Evolutionary conservation across 2,888 invertebrate genomes (phyloP), one percentile per base, ranked within the genome.

Genomic region (Acholoe squamosa): DNA sequence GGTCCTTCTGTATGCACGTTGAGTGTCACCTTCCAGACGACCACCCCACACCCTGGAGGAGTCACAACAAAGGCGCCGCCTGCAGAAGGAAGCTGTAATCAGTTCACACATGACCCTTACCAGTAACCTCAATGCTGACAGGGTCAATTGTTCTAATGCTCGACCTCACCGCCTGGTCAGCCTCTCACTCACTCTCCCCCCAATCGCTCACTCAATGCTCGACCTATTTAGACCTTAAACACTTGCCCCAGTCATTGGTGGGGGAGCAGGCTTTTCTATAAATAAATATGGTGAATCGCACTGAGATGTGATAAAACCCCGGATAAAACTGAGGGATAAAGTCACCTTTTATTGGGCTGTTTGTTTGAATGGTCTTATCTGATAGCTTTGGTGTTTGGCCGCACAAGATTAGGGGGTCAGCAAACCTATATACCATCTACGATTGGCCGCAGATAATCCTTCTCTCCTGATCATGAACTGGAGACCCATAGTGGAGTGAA

Each of bases 291-390:
- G 28, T 76, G 7, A 76, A 76, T 76, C 16, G 25, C 76, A 3
- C 76, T 31, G 3, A 76, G 31, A 76, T 76, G 76, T 25, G 76
- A 76, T 76, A 19, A 76, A 76, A 76, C 76, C 16, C 28, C 3
- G 22, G 76, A 76, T 76, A 19, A 76, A 76, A 76, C 76, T 28
- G 76, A 14, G 22, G 61, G 76, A 76, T 76, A 76, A 76, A 76
- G 76, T 76, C 28, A 16, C 3, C 25, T 76, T 76, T 76, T 76
- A 76, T 76, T 76, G 76, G 76, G 31, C 25, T 25, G 31, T 76
- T 76, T 76, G 76, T 76, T 76, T 76, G 76, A 76, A n/a, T 25
- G 25, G 31, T 7, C 3, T n/a, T 19, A 1, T 61, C 22, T 61
- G n/a, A 61, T 61, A n/a, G 61, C 61, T 61, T 61, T 3, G 61